phyloP scores from a whole-genome alignment of 2,113 vertebrate genomes.

The Bubo scandiacus region DNA sequence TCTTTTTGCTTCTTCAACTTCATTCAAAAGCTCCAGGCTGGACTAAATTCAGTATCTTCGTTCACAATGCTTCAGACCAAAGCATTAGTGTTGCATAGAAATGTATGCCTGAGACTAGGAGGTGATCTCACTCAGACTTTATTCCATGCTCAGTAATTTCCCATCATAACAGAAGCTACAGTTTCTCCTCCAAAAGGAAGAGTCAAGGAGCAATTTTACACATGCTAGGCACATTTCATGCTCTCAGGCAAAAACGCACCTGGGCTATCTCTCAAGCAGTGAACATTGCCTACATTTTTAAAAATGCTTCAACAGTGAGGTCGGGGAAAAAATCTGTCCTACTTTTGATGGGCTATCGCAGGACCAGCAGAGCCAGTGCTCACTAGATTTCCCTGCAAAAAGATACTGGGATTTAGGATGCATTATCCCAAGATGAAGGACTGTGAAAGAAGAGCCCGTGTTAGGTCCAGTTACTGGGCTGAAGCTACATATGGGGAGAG shows the following conservation, averaged over 20 bases:
- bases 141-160: not conserved
- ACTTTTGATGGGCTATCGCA: not conserved
- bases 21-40: not conserved
- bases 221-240: not conserved
- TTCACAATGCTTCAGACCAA: conserved; percentile 38
- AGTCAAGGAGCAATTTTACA: not conserved
- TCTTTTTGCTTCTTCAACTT: not conserved
- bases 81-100: not conserved
- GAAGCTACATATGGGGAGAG: not conserved
- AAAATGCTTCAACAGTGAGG: not conserved
- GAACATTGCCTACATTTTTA: fast-evolving
- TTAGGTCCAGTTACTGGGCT: not conserved
- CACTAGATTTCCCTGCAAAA: not conserved
- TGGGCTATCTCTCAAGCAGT: not conserved
- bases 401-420: not conserved
- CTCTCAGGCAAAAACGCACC: not conserved
- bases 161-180: not conserved
- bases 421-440: not conserved
- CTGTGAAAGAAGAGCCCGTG: not conserved
- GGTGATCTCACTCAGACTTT: not conserved
- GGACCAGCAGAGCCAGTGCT: not conserved
- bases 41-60: not conserved
- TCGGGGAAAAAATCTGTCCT: not conserved
- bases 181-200: not conserved
- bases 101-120: not conserved